Evolutionary conservation across 2,113 vertebrate species (phyloP).

Genomic region (Anoplopoma fimbria): DNA sequence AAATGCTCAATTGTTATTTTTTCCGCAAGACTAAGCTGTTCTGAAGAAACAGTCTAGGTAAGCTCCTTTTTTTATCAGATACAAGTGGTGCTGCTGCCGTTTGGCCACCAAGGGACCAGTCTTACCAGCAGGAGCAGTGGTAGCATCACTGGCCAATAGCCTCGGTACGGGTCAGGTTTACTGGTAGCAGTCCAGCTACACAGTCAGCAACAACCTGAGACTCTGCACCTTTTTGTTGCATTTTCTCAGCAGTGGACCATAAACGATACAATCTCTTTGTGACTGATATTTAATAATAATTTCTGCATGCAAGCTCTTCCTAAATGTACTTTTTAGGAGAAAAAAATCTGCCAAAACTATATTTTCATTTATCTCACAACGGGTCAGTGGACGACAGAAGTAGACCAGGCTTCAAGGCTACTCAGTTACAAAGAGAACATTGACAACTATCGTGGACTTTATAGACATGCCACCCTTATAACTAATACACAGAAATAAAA

Average conservation of each 20-base stretch:
- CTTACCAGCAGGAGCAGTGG: background rate
- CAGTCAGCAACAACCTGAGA: slow-evolving; percentile 16
- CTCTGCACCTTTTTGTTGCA: slow-evolving; percentile 18
- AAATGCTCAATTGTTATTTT: background rate
- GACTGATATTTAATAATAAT: slow-evolving; percentile 24
- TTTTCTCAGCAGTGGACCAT: background rate
- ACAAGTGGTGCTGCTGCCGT: background rate
- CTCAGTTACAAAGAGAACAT: slow-evolving; percentile 31
- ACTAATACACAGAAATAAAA: slow-evolving; percentile 42
- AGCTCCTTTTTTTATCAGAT: too few relatives aligned
- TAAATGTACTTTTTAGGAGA: slow-evolving; percentile 5
- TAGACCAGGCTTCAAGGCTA: slow-evolving; percentile 10
- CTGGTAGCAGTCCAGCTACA: slow-evolving; percentile 25
- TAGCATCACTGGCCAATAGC: background rate
- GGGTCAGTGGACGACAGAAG: slow-evolving; percentile 7
- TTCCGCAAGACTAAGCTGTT: background rate
- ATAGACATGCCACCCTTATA: slow-evolving; percentile 40
- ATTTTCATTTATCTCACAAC: slow-evolving; percentile 20
- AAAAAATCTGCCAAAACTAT: slow-evolving; percentile 12
- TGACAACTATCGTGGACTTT: slow-evolving; percentile 25
- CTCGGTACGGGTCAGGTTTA: background rate
- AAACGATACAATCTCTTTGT: slow-evolving; percentile 35
- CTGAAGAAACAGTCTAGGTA: background rate
- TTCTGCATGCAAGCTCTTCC: background rate
- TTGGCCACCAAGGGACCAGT: background rate